Evolutionary conservation across 2,888 invertebrate genomes (phyloP).

Genomic region (Oscheius sp.): DNA sequence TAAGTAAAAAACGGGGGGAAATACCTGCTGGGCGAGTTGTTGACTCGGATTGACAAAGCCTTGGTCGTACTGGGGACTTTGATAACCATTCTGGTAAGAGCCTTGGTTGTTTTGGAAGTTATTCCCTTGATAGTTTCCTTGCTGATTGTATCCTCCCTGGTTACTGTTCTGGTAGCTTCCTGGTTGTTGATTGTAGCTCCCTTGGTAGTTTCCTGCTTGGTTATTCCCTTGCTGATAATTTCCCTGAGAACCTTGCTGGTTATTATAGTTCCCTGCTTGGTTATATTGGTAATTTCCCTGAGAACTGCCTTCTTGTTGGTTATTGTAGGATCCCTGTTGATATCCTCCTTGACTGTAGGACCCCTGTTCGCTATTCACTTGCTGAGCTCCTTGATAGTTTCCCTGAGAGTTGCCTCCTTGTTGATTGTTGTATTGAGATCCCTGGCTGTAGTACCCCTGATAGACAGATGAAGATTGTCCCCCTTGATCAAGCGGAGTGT

Average conservation of each 20-base stretch:
- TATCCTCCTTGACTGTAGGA: background rate
- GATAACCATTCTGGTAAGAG: background rate
- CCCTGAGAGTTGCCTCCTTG: background rate
- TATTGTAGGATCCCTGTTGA: background rate
- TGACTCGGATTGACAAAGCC: constrained; percentile 47
- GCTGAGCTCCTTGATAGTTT: background rate
- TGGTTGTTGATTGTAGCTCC: background rate
- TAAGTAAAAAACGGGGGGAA: background rate
- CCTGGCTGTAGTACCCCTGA: constrained; percentile 11
- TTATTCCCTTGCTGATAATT: background rate
- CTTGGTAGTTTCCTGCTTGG: background rate
- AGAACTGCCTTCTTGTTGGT: background rate
- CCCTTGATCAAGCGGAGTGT: constrained; percentile 15
- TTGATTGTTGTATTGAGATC: background rate
- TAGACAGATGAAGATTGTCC: background rate
- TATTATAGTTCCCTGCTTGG: background rate
- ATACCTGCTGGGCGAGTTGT: constrained; percentile 38
- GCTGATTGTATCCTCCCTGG: background rate
- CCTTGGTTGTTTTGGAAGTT: constrained; percentile 3
- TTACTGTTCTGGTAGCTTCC: background rate
- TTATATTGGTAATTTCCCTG: background rate
- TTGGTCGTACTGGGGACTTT: constrained; percentile 32
- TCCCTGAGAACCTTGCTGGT: background rate
- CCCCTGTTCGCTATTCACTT: no score
- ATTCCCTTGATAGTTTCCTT: background rate